Evolutionary conservation across 1,140 invertebrate species (phyloP).

Genomic region (Armadillidium nasatum): DNA sequence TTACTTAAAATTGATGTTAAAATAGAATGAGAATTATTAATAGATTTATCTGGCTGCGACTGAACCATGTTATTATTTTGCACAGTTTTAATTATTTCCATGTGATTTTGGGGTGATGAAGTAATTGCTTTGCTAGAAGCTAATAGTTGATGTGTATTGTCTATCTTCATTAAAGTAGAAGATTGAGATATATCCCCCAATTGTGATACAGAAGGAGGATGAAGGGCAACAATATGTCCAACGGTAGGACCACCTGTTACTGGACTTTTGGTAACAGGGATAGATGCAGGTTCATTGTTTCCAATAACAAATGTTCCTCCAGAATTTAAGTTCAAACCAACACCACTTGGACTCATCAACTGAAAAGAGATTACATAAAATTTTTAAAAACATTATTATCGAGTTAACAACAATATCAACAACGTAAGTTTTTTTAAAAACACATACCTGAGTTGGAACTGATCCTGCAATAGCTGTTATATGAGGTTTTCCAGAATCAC

Average conservation of each 20-base stretch:
- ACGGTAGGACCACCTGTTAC: background rate
- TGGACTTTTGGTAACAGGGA: background rate
- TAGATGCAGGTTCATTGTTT: background rate
- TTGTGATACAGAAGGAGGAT: background rate
- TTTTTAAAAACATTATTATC: too few species aligned
- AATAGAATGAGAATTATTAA: background rate
- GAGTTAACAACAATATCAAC: too few species aligned
- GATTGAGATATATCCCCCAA: background rate
- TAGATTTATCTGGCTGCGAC: background rate
- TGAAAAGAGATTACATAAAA: background rate
- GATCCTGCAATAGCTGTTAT: background rate
- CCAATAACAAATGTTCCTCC: background rate
- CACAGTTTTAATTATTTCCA: background rate
- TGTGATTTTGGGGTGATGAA: background rate
- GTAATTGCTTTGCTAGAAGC: background rate
- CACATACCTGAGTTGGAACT: background rate
- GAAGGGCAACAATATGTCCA: background rate
- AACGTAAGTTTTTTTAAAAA: too few species aligned
- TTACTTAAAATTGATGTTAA: background rate
- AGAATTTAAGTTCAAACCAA: background rate
- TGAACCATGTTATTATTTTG: background rate
- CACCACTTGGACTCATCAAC: background rate
- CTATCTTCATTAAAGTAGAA: background rate
- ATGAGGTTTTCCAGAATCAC: slow-evolving; percentile 1
- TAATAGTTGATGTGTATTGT: background rate